Percentiles rank a stretch among this genome's conserved stretches.
Evolutionary conservation across 2,113 vertebrate species (phyloP).

Genomic region (Lanius ludovicianus): DNA sequence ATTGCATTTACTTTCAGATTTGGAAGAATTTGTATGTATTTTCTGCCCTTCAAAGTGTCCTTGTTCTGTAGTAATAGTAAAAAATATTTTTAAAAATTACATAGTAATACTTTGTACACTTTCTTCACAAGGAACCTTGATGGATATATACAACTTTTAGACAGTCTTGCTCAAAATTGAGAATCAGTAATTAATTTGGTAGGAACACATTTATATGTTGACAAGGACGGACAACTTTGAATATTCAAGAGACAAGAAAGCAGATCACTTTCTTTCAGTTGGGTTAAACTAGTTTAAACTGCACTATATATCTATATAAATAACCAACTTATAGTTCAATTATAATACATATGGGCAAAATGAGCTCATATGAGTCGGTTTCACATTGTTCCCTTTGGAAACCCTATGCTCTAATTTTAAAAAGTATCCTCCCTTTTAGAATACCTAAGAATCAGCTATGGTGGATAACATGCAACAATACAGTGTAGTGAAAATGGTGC

Average conservation of each 20-base stretch:
- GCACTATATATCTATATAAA: background rate
- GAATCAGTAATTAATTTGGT: background rate
- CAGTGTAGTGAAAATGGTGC: background rate
- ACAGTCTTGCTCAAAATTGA: background rate
- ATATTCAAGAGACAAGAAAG: background rate
- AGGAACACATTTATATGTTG: background rate
- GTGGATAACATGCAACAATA: background rate
- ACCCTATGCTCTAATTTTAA: background rate
- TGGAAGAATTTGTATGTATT: background rate
- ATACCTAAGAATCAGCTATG: background rate
- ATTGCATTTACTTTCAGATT: background rate
- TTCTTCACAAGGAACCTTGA: background rate
- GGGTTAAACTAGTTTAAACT: background rate
- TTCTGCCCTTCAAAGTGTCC: background rate
- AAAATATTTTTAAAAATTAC: background rate
- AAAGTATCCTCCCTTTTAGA: background rate
- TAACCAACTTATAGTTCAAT: background rate
- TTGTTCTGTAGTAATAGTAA: background rate
- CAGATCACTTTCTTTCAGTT: background rate
- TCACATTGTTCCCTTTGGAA: background rate
- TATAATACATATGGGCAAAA: background rate
- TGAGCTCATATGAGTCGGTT: background rate
- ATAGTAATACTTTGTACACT: background rate
- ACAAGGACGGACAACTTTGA: background rate
- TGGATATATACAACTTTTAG: background rate